These are phyloP conservation scores for Botia kubotai DNA, from an alignment of 2,797 vertebrate genomes.

Conservation along the genomic window DNA sequence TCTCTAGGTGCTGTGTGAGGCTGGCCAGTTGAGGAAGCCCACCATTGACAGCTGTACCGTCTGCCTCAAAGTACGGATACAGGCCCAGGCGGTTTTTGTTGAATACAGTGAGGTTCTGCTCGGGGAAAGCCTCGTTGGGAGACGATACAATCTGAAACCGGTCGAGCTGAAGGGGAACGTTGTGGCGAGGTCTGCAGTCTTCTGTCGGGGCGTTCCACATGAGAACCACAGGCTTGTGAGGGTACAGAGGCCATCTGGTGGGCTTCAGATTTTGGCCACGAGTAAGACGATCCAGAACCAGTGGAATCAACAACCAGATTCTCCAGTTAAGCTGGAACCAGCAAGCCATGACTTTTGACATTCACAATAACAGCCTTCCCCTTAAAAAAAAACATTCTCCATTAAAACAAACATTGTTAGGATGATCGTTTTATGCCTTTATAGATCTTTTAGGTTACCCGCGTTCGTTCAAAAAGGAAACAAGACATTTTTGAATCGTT, in stretches of 20 bases:
- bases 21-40: conserved; percentile 90
- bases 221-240: conserved; percentile 87
- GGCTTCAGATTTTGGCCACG: conserved; percentile 78
- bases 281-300: conserved; percentile 68
- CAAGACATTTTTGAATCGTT: neutral
- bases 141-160: conserved; percentile 89
- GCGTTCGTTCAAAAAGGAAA: conserved; percentile 28
- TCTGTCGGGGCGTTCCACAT: conserved; percentile 95
- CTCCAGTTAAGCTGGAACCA: conserved; percentile 70
- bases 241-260: conserved; percentile 84
- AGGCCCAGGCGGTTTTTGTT: conserved; percentile 90
- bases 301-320: conserved; percentile 70
- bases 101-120: conserved; percentile 94
- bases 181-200: conserved; percentile 87
- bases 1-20: conserved; percentile 78
- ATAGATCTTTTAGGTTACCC: conserved; percentile 36
- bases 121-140: conserved; percentile 89
- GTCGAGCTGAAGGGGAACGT: conserved; percentile 82
- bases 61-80: conserved; percentile 82
- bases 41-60: conserved; percentile 75
- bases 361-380: conserved; percentile 65
- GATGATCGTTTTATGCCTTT: neutral
- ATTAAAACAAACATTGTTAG: conserved; percentile 18
- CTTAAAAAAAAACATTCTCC: conserved; percentile 60
- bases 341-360: conserved; percentile 72